These are phyloP conservation scores for Anarhynchus alexandrinus DNA, from an alignment of 2,113 vertebrate genomes.

Conservation along the genomic window DNA sequence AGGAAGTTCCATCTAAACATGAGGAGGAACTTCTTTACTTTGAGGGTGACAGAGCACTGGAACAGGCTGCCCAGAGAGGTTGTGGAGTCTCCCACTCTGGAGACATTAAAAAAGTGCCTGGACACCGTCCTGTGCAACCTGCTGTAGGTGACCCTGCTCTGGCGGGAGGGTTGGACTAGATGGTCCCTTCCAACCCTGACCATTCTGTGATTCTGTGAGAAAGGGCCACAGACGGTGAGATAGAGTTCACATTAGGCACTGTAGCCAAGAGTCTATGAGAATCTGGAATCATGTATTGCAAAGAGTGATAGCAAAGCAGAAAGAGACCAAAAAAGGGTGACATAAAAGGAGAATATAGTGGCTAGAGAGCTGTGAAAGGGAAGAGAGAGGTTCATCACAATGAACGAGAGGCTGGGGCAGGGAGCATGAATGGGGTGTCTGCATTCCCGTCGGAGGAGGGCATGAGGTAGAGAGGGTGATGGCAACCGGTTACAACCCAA, in stretches of 20 bases:
- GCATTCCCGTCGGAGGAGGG: not conserved
- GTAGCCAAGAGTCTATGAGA: not conserved
- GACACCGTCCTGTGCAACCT: too few relatives aligned
- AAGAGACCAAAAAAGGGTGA: not conserved
- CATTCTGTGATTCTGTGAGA: not conserved
- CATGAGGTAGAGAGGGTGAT: not conserved
- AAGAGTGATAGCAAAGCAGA: not conserved
- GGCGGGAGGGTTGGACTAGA: too few relatives aligned
- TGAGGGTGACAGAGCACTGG: too few relatives aligned
- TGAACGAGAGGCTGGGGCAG: not conserved
- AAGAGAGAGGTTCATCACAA: not conserved
- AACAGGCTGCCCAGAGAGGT: too few relatives aligned
- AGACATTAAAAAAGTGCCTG: too few relatives aligned
- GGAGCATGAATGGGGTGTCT: not conserved
- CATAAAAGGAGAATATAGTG: not conserved
- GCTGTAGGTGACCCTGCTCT: too few relatives aligned
- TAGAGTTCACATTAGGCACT: fast-evolving
- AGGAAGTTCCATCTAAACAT: too few relatives aligned
- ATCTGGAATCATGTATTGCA: not conserved
- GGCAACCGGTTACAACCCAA: not conserved
- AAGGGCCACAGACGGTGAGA: not conserved
- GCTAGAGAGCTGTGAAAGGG: not conserved
- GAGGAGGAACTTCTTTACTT: too few relatives aligned
- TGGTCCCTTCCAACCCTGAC: too few relatives aligned
- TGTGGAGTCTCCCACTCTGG: too few relatives aligned